A percentile compares a stretch with the other conserved stretches of the same genome.
Conservation (phyloP, 2,797 vertebrate genomes). For the Tenualosa thibaudeaui region DNA sequence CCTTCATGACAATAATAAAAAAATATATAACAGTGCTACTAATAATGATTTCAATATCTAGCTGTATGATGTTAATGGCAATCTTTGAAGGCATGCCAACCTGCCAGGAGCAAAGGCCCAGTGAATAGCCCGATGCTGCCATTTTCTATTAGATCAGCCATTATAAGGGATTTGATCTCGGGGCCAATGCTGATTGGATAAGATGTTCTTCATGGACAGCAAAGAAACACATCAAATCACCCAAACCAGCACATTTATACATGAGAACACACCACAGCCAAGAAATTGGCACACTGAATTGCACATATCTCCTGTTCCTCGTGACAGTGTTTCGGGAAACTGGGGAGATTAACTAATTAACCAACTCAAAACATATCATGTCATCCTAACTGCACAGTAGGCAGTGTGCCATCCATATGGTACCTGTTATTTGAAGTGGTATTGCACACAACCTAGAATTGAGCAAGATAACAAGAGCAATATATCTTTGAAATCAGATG, state of each 20-base stretch:
- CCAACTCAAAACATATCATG: slow-evolving; percentile 3
- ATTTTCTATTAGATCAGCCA: not conserved
- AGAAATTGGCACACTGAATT: not conserved
- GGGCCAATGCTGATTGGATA: slow-evolving; percentile 1
- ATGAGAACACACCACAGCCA: not conserved
- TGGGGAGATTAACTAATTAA: not conserved
- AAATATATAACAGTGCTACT: no score
- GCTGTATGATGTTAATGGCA: not conserved
- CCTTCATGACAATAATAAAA: no score
- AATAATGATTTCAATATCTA: no score
- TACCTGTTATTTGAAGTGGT: not conserved
- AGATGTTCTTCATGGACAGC: not conserved
- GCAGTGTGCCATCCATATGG: not conserved
- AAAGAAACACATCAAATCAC: not conserved
- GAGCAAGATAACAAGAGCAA: not conserved
- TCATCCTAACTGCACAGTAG: not conserved
- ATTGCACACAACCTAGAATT: not conserved
- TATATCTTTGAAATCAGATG: not conserved
- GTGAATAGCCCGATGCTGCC: not conserved
- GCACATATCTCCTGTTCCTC: slow-evolving; percentile 1
- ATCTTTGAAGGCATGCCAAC: not conserved
- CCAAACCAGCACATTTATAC: not conserved
- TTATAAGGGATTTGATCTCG: slow-evolving; percentile 4
- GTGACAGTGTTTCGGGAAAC: slow-evolving; percentile 7
- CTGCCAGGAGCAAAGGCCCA: not conserved